Percentiles rank a stretch among this genome's conserved stretches.
phyloP scores from a whole-genome alignment of 2,113 vertebrate genomes.

The Anguilla rostrata region DNA sequence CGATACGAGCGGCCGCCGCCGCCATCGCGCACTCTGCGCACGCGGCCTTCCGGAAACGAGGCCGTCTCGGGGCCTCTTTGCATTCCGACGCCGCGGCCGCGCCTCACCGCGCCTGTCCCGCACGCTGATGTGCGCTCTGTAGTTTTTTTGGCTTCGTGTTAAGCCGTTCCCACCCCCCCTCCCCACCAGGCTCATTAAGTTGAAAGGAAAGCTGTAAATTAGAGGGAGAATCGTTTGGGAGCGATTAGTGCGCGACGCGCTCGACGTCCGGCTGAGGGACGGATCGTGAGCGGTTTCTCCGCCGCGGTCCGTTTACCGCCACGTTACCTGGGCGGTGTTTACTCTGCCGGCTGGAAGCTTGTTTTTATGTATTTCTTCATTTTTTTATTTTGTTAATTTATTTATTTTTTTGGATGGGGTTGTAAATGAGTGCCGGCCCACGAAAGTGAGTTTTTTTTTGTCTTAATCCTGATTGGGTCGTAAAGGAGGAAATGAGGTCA shows the following conservation, averaged over 20 bases:
- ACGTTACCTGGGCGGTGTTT: not conserved
- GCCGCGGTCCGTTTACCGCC: not conserved
- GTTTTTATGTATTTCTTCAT: not conserved
- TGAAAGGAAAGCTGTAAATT: not conserved
- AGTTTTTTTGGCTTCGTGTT: not conserved
- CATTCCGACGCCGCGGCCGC: constrained; percentile 34
- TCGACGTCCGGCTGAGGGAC: not conserved
- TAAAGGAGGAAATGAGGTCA: not conserved
- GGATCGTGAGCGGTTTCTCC: not conserved
- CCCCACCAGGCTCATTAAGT: not conserved
- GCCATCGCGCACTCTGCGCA: constrained; percentile 34
- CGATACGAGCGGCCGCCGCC: constrained; percentile 31
- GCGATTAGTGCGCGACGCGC: not conserved
- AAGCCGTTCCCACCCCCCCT: too few relatives aligned
- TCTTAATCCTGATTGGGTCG: not conserved
- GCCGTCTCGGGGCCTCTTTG: constrained; percentile 24
- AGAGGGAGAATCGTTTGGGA: not conserved
- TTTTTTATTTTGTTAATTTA: not conserved
- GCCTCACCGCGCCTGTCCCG: not conserved
- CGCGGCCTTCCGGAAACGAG: constrained; percentile 29
- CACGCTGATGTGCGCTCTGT: not conserved
- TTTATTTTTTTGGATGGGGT: not conserved
- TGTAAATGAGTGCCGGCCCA: too few relatives aligned
- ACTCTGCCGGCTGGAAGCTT: not conserved
- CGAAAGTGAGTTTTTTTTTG: too few relatives aligned